Conservation (phyloP, 2,797 vertebrate genomes). For the Myotis vivesi region DNA sequence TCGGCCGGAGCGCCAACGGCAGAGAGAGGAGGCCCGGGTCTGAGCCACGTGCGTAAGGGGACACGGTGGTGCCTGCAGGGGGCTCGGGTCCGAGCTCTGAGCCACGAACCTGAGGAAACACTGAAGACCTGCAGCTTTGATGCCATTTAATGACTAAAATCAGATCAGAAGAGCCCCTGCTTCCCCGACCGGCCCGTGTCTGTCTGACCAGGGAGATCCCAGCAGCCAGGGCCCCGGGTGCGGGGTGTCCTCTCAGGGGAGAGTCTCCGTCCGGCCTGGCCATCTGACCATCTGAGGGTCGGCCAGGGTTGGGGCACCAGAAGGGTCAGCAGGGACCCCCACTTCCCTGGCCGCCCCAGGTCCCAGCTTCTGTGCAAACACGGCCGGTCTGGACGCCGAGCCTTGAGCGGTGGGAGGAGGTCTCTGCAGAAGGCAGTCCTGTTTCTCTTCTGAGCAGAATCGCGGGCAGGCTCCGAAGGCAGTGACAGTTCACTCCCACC, state of each 20-base stretch:
- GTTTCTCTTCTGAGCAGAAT: neutral
- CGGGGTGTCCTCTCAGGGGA: no score
- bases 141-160: neutral
- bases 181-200: accelerated
- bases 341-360: neutral
- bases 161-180: neutral
- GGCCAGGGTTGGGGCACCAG: accelerated
- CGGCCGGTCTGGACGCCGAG: neutral
- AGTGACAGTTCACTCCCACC: neutral
- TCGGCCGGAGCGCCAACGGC: no score
- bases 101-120: accelerated
- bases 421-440: neutral
- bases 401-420: accelerated
- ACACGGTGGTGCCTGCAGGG: accelerated
- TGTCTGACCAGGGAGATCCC: no score
- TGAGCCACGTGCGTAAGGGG: accelerated
- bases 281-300: neutral
- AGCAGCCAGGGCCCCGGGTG: accelerated
- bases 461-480: accelerated
- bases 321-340: neutral
- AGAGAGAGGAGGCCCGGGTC: accelerated
- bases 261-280: neutral
- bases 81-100: neutral
- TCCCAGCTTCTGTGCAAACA: neutral
- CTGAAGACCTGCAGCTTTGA: no score